Base-by-base conservation (phyloP, 2,888 invertebrate genomes). In the Minunthozetes semirufus region DNA sequence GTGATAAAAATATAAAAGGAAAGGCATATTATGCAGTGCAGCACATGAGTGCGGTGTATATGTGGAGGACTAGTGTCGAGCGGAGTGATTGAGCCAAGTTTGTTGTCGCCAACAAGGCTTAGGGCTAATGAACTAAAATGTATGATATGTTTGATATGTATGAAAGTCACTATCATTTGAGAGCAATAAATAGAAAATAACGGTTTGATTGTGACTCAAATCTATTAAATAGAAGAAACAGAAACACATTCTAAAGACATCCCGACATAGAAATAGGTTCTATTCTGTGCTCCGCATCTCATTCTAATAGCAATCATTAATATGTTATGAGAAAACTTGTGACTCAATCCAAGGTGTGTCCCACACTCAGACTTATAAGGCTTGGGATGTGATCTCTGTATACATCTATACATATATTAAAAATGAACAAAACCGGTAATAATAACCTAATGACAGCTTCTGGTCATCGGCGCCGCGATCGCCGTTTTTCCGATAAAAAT, bases 71-170 rank as follows among this genome's bases (percentile, higher is more conserved):
- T 33, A 33, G 33, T 33, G 33, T 9, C 33, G 33, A 33, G 33
- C 9, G 33, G 33, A 33, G 33, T 33, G 33, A 33, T 33, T 33
- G 8, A 53, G 61, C 61, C 61, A 61, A 61, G 61, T 61, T 61
- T 61, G 61, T 61, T 61, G 61, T 61, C 61, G 61, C 61, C 61
- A 61, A 61, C 27, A 53, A 1, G 53, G 53, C 53, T 19, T 29
- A 29, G 27, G 27, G 61, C 61, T 61, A 61, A 61, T 61, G 61
- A 61, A 61, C 61, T 61, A 50, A 29, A 61, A n/a, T n/a, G n/a
- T n/a, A n/a, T n/a, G n/a, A n/a, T n/a, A n/a, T n/a, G n/a, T n/a
- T n/a, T n/a, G n/a, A n/a, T n/a, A 19, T 61, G 25, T 61, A 29
- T 53, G 53, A 53, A 53, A 53, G 53, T 53, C 53, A 53, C 53